phyloP scores from a whole-genome alignment of 2,113 vertebrate species.

The Aegotheles bennettii region DNA sequence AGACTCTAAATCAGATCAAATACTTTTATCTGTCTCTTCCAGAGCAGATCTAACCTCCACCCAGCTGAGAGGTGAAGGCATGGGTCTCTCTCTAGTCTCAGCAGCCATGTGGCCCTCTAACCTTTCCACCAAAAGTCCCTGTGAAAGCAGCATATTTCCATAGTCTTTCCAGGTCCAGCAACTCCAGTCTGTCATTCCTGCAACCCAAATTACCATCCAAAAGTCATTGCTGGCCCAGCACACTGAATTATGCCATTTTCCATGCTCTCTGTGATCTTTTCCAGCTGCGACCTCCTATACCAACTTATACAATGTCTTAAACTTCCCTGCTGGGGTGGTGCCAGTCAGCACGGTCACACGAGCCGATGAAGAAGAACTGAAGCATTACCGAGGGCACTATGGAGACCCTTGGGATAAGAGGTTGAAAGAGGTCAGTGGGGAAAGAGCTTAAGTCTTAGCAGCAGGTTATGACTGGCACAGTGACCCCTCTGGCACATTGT shows the following conservation, averaged over 20 bases:
- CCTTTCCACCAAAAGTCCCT: background rate
- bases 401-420: constrained; percentile 76
- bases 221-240: background rate
- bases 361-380: constrained; percentile 80
- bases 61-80: background rate
- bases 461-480: background rate
- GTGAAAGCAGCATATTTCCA: background rate
- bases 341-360: constrained; percentile 78
- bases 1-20: background rate
- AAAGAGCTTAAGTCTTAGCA: background rate
- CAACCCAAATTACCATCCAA: background rate
- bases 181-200: background rate
- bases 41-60: background rate
- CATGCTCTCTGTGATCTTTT: background rate
- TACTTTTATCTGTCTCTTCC: background rate
- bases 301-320: constrained; percentile 80
- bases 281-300: constrained; percentile 73
- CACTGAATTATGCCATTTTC: background rate
- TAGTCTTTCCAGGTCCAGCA: background rate
- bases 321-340: constrained; percentile 85
- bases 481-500: background rate
- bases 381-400: constrained; percentile 69
- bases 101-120: background rate
- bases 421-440: constrained; percentile 73
- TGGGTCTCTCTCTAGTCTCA: background rate